Evolutionary conservation across 2,888 invertebrate genomes (phyloP).

Genomic region (Tetanocera ferruginea): DNA sequence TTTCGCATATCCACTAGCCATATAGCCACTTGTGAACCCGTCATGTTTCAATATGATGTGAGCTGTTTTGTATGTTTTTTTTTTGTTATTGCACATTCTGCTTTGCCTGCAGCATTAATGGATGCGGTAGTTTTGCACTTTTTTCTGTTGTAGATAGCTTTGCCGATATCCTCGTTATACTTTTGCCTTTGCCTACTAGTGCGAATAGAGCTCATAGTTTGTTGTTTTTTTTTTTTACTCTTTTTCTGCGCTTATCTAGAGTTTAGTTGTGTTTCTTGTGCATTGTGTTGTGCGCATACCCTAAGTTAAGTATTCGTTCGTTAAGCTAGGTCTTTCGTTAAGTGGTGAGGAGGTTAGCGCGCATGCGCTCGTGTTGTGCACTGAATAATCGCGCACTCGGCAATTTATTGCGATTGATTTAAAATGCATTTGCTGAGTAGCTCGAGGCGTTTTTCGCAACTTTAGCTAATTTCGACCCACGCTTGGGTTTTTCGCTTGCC

Average conservation of each 20-base stretch:
- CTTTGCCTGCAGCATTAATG: background rate
- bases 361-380: background rate
- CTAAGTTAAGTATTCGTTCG: background rate
- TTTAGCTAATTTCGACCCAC: slow-evolving; percentile 12
- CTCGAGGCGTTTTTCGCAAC: slow-evolving; percentile 11
- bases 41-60: too few relatives aligned
- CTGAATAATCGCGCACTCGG: slow-evolving; percentile 7
- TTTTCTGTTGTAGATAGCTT: background rate
- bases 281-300: background rate
- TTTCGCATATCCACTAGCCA: background rate
- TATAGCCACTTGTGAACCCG: too few relatives aligned
- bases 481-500: background rate
- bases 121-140: background rate
- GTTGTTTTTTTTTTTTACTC: background rate
- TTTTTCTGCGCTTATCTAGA: background rate
- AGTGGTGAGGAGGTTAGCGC: background rate
- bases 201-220: background rate
- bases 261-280: background rate
- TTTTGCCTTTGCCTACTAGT: background rate
- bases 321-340: background rate
- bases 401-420: slow-evolving; percentile 30
- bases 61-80: too few relatives aligned
- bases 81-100: background rate
- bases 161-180: background rate
- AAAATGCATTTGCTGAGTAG: slow-evolving; percentile 9